Evolutionary conservation across 2,797 vertebrate species (phyloP), one percentile per base, ranked within the genome.

Genomic region (Enteromius argenteus): DNA sequence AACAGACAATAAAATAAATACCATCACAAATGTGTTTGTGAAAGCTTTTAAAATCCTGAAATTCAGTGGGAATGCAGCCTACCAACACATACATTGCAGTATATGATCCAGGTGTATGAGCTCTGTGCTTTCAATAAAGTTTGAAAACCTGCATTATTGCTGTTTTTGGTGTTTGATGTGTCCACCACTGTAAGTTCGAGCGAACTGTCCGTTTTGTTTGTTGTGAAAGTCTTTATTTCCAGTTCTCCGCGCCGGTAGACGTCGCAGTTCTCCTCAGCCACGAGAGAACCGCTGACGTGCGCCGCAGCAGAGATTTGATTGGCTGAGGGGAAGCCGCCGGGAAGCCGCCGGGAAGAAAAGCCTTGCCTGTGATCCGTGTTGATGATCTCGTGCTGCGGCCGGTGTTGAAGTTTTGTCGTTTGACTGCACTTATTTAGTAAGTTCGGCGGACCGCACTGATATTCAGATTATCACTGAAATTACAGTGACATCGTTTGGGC

Each of bases 91-190:
- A 85, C 53, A 77, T 37, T 79, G 32, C 81, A 67, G 9, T 37
- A 42, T 67, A 64, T 13, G 56, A 46, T 27, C 30, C 58, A 67
- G 14, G 53, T 80, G 42, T 79, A 35, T 80, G 73, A 53, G 32
- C 79, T 21, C 13, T n/a, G 64, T 62, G 76, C 44, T 56, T 84
- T 82, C 64, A 88, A 86, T 86, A 86, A 86, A 86, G 76, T 37
- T 67, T 23, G 62, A 77, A 75, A 75, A 17, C 51, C n/a, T 64
- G 69, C 11, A n/a, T 17, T 68, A 68, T 7, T 9, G 35, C 15
- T 80, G 1, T 39, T 67, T 80, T 80, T 83, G 56, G 4, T 19
- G 15, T 15, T 27, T 51, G 3, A 39, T 62, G 9, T 37, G 10
- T 73, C 1, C 4, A 21, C 79, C 10, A 60, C 7, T 13, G 6